Base-by-base conservation (phyloP, 1,140 invertebrate species). In the Pseudomyrmex dendroicus region DNA sequence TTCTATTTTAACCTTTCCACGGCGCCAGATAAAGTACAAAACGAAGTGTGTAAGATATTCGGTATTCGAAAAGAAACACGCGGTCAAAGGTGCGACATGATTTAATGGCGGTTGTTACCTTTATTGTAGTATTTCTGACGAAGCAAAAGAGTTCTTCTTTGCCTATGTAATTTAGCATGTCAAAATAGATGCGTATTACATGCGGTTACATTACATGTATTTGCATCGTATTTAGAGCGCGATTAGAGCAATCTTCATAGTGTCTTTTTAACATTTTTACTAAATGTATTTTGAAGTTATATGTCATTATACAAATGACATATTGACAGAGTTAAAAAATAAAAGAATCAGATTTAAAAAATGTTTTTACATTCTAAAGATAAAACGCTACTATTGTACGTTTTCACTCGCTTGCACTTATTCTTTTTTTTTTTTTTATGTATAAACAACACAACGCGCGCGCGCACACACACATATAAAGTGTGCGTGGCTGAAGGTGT, bases 61-160 rank as follows among this genome's bases (percentile, higher is more conserved):
- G 15, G 15, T 10, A 10, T 78, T 20, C 46, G 54, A 70, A 80
- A 59, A 54, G 54, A 59, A 48, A 80, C 12, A 25, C 44, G 46
- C 44, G 44, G 64, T 12, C 54, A 22, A 70, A 50, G 66, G 15
- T 59, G 76, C 54, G 20, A 70, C 44, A 72, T 80, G 66, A 80
- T 80, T 70, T 80, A 80, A 70, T 46, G 12, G 3, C 52, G 17
- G 46, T 59, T 12, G 15, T 25, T 63, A 54, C 4, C 46, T 73
- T 83, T 87, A 64, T 87, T 86, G 50, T 63, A 64, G 54, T 78
- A 46, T 84, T 35, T 73, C 61, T 17, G 15, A 25, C 17, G 56
- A 35, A 22, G 8, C 7, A 9, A 22, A 7, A 12, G 17, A 4
- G 35, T 10, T 3, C 15, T 54, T 25, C 8, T 22, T 80, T 50